Evolutionary conservation across 1,140 invertebrate genomes (phyloP).

Genomic region (Trachelipus rathkii): DNA sequence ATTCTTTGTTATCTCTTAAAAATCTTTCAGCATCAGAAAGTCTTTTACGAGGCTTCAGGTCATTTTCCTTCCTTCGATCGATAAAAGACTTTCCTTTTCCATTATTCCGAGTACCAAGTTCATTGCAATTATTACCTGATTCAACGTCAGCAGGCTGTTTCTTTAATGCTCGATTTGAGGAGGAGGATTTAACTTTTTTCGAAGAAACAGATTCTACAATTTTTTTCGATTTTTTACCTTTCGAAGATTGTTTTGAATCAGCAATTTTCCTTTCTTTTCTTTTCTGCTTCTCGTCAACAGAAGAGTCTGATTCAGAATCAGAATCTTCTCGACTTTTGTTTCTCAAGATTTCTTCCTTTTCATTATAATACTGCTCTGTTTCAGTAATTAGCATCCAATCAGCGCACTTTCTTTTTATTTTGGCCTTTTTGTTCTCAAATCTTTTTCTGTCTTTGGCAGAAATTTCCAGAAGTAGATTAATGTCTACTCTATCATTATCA

Average conservation of each 20-base stretch:
- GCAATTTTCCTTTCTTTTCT: conserved; percentile 24
- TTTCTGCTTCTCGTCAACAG: conserved; percentile 32
- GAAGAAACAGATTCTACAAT: conserved; percentile 39
- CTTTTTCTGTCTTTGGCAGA: conserved; percentile 40
- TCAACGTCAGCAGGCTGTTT: background rate
- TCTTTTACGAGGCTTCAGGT: conserved; percentile 32
- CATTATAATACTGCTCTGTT: conserved; percentile 44
- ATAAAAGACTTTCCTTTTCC: conserved; percentile 21
- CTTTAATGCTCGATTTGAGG: conserved; percentile 29
- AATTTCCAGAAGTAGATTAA: conserved; percentile 43
- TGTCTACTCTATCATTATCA: conserved; percentile 41
- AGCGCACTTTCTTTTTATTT: conserved; percentile 39
- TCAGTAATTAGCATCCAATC: conserved; percentile 43
- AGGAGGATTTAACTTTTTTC: conserved; percentile 35
- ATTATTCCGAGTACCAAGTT: conserved; percentile 10
- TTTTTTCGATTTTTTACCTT: background rate
- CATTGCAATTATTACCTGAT: conserved; percentile 17
- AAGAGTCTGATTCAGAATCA: conserved; percentile 39
- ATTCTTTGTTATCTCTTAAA: conserved; percentile 41
- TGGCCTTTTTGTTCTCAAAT: conserved; percentile 44
- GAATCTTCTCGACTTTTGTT: conserved; percentile 42
- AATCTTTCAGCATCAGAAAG: conserved; percentile 44
- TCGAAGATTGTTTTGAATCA: background rate
- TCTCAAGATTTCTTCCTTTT: conserved; percentile 46
- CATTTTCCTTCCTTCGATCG: conserved; percentile 24